phyloP scores from a whole-genome alignment of 1,140 invertebrate species.

The Caerostris darwini region DNA sequence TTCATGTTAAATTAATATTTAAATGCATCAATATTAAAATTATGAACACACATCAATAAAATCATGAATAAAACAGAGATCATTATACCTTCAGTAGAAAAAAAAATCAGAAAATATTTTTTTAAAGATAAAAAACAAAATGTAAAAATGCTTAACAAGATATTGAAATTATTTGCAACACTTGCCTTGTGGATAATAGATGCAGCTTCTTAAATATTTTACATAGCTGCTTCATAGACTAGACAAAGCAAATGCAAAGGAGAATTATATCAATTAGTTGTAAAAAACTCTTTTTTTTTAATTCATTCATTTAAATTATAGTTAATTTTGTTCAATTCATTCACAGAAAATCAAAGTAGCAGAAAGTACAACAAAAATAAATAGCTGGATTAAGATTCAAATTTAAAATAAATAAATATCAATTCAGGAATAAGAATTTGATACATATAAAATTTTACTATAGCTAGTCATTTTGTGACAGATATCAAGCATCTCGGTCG shows the following conservation, averaged over 20 bases:
- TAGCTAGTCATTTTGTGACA: constrained; percentile 1
- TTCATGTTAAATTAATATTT: neutral
- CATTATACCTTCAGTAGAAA: constrained; percentile 29
- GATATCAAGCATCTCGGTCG: constrained; percentile 33
- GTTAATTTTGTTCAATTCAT: neutral
- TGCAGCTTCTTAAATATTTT: constrained; percentile 11
- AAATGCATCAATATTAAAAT: neutral
- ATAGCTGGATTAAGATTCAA: constrained; percentile 11
- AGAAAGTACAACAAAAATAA: constrained; percentile 28
- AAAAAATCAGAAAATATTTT: constrained; percentile 53
- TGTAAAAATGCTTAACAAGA: constrained; percentile 28
- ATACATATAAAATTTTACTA: constrained; percentile 37
- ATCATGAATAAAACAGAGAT: neutral
- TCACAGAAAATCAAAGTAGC: neutral
- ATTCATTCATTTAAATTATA: neutral
- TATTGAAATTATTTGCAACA: constrained; percentile 34
- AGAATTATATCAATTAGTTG: neutral
- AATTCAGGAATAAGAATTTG: neutral
- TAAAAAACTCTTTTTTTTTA: neutral
- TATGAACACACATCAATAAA: neutral
- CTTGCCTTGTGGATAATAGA: constrained; percentile 4
- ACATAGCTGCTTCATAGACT: constrained; percentile 25
- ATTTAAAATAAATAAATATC: neutral
- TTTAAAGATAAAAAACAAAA: constrained; percentile 5
- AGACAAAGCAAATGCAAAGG: neutral